Evolutionary conservation across 2,888 invertebrate genomes (phyloP), one percentile per base, ranked within the genome.

Genomic region (Brassicogethes aeneus): DNA sequence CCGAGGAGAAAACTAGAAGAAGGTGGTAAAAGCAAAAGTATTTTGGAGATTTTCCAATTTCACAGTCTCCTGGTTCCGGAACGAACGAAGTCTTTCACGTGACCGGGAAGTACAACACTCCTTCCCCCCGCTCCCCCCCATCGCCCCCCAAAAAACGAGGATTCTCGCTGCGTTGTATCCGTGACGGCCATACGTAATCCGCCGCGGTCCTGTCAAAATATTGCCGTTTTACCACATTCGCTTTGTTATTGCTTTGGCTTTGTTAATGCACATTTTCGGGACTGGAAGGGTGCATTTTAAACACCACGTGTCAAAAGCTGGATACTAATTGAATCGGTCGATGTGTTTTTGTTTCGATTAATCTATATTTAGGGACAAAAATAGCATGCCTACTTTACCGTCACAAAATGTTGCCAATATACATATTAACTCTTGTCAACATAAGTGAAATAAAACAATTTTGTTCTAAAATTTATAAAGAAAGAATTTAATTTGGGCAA

Each of bases 21-120:
- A 60, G 56, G 59, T 59, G 59, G 58, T 52, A 58, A 61, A 62
- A 62, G 60, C 54, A 54, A 61, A 60, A 61, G 59, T 64, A 59
- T 56, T 48, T 32, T 55, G 51, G 47, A 58, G 66, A 61, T 65
- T 68, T 67, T 67, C 67, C 66, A 68, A 68, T 68, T 68, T 68
- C 67, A 67, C 68, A 66, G 63, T 55, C 59, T 60, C 62, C 56
- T 65, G 62, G 56, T 48, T 61, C 59, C 57, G 66, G 59, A 62
- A 62, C 62, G 59, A 61, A 57, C 55, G 56, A 56, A 52, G 50
- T 53, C 51, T 48, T 56, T 58, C 60, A 59, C 60, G 61, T 60
- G 61, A 60, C 60, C 54, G 59, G 46, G 41, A 41, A 36, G 40
- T 37, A 35, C 34, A 16, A 17, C 41, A 36, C 37, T 29, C 37